phyloP scores from a whole-genome alignment of 2,888 invertebrate genomes.

The Spilarctia lutea region DNA sequence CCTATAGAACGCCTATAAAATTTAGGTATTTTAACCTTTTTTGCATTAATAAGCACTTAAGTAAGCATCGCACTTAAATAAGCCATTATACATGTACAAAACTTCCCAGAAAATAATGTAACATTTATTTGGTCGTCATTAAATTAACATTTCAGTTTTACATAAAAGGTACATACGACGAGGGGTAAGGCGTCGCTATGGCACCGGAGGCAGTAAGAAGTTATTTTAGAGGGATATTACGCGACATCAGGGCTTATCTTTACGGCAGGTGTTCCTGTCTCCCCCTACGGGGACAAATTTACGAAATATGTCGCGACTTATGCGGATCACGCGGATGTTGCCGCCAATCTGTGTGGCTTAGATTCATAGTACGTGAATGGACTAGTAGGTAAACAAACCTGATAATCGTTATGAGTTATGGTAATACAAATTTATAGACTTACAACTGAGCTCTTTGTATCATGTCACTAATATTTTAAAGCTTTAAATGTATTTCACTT shows the following conservation, averaged over 20 bases:
- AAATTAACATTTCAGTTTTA: slow-evolving; percentile 53
- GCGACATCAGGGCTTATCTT: slow-evolving; percentile 85
- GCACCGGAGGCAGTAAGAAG: slow-evolving; percentile 85
- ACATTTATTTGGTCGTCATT: slow-evolving; percentile 19
- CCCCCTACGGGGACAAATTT: slow-evolving; percentile 78
- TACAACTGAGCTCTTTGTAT: too few species aligned
- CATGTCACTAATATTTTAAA: too few species aligned
- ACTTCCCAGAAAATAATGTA: background rate
- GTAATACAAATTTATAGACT: too few species aligned
- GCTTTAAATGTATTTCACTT: too few species aligned
- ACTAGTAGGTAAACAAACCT: slow-evolving; percentile 24
- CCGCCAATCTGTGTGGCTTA: slow-evolving; percentile 52
- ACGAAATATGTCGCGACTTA: slow-evolving; percentile 83
- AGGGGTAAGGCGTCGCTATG: slow-evolving; percentile 75
- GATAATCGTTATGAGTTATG: background rate
- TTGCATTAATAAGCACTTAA: background rate
- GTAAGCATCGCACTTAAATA: background rate
- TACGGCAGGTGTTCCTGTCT: slow-evolving; percentile 84
- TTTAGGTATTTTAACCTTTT: background rate
- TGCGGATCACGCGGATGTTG: slow-evolving; percentile 74
- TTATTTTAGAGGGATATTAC: slow-evolving; percentile 86
- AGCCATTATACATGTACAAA: background rate
- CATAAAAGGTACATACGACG: slow-evolving; percentile 63
- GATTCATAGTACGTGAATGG: slow-evolving; percentile 38
- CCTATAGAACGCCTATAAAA: background rate